Evolutionary conservation across 2,888 invertebrate genomes (phyloP), one percentile per base, ranked within the genome.

Genomic region (Crepidodera aurea): DNA sequence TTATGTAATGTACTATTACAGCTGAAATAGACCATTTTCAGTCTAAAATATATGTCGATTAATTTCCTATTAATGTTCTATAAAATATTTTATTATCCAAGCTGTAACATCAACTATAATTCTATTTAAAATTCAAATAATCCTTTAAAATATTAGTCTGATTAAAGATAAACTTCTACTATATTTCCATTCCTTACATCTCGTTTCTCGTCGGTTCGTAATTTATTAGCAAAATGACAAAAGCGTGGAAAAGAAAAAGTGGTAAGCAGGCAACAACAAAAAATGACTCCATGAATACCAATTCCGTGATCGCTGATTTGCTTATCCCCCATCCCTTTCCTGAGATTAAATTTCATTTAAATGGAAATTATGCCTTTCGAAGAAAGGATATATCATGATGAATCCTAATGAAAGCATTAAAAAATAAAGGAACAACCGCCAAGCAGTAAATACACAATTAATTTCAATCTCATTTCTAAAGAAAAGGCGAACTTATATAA

Each of bases 331-430:
- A 22, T 46, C 37, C 48, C 44, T 16, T 56, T 48, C 25, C 34
- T 10, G n/a, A 25, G 37, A 56, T 56, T 46, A 56, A 56, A 56
- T 56, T 56, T 48, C 46, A 56, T 56, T 37, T 46, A 56, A 48
- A 56, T 56, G 56, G 48, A 56, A 56, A 56, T 56, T 56, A 56
- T 37, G 48, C 22, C 25, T 25, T 56, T 22, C 46, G 12, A 32
- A 55, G 44, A 55, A 56, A 46, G 48, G 56, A 56, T 56, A 46
- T 56, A 56, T 56, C 37, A 34, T 34, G 46, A 56, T 56, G 56
- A 56, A 48, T 56, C 34, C 56, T 29, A 37, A 56, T 22, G 48
- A 27, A 48, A 48, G 48, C 56, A 48, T 34, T 25, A 46, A 56
- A 42, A 55, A 55, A 32, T 44, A 44, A 44, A 44, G 19, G 44